Evolutionary conservation across 2,888 invertebrate genomes (phyloP), one percentile per base, ranked within the genome.

Genomic region (Phortica magna): DNA sequence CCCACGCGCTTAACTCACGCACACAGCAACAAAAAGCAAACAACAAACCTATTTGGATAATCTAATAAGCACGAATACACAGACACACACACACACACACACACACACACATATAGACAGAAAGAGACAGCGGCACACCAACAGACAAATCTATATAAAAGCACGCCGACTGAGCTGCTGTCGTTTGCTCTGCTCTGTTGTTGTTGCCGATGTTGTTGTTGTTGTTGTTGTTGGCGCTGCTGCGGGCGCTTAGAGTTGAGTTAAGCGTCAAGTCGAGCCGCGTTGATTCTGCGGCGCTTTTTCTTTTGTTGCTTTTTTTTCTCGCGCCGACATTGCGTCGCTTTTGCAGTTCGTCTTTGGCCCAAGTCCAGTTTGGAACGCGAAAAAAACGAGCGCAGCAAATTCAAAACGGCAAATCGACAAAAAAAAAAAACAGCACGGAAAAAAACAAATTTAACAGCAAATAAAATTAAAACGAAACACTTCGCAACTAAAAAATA

Each of bases 271-370:
- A 59, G 22, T 9, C 17, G 7, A 14, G 42, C 9, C n/a, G 42
- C 31, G 42, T 41, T 67, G 67, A 67, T 17, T 9, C 67, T 42
- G 42, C 42, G 48, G 48, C 48, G 14, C 48, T 9, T 48, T 14
- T 9, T 48, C 7, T 14, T 9, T 12, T 2, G 48, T 48, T n/a
- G n/a, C n/a, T n/a, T n/a, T 48, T 42, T 42, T 67, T 67, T 42
- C 5, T 31, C 5, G 31, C 31, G 41, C 42, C 67, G 41, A 14
- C 42, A 17, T 31, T 42, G 19, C n/a, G n/a, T 2, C 42, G 67
- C 42, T 7, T 67, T 67, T 42, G 67, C 67, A 67, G 67, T 67
- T 42, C 67, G 42, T 67, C 67, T 67, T 42, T 42, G n/a, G 42
- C 42, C n/a, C 67, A 67, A 67, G 67, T 67, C 17, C 42, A 67